phyloP scores from a whole-genome alignment of 2,797 vertebrate genomes.

The Anomalospiza imberbis region DNA sequence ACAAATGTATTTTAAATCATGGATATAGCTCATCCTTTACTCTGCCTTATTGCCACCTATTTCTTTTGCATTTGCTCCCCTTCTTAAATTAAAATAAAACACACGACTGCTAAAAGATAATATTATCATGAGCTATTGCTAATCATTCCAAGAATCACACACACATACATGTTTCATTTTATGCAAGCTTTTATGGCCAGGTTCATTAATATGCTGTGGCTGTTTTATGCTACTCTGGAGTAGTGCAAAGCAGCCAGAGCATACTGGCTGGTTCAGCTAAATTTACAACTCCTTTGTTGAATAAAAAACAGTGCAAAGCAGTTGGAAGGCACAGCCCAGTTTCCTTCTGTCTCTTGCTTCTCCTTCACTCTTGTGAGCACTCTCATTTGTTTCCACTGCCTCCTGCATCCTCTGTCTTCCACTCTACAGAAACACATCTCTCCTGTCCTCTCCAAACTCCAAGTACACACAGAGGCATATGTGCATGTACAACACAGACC shows the following conservation, averaged over 20 bases:
- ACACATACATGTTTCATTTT: not conserved
- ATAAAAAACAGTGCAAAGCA: not conserved
- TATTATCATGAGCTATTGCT: not conserved
- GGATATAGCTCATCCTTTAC: not conserved
- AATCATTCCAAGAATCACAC: conserved; percentile 5
- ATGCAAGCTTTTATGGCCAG: not conserved
- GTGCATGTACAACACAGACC: not conserved
- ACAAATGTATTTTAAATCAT: not conserved
- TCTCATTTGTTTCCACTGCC: not conserved
- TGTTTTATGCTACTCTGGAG: conserved; percentile 33
- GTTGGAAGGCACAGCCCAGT: not conserved
- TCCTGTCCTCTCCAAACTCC: not conserved
- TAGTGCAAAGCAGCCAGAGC: conserved; percentile 12
- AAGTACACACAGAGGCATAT: not conserved
- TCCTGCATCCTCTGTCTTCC: not conserved
- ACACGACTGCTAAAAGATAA: not conserved
- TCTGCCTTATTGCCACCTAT: not conserved
- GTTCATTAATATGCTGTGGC: conserved; percentile 14
- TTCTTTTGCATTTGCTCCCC: not conserved
- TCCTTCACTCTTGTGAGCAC: not conserved
- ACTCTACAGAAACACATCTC: not conserved
- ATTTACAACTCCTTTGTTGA: conserved; percentile 39
- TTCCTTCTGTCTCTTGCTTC: not conserved
- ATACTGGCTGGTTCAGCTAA: not conserved
- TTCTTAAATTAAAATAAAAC: conserved; percentile 2